A percentile compares a stretch with the other conserved stretches of the same genome.
Evolutionary conservation across 2,113 vertebrate genomes (phyloP).

Genomic region (Phrynosoma blainvillii): DNA sequence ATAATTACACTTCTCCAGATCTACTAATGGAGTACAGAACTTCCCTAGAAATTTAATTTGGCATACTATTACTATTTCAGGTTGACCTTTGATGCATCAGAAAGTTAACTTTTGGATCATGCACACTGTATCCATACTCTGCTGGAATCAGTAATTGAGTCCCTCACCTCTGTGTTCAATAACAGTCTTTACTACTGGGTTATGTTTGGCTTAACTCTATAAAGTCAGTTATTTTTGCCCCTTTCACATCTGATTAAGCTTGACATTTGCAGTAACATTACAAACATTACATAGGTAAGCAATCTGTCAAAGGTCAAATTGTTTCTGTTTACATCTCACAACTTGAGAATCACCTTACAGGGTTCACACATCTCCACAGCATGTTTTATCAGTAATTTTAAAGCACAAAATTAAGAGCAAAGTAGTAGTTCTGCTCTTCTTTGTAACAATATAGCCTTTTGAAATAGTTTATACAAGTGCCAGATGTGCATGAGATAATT

Average conservation of each 20-base stretch:
- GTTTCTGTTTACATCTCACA: background rate
- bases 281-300: background rate
- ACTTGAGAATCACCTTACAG: background rate
- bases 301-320: slow-evolving; percentile 29
- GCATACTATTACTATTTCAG: background rate
- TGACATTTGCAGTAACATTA: slow-evolving; percentile 9
- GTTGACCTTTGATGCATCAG: background rate
- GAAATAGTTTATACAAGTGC: background rate
- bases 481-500: background rate
- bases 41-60: too few species aligned
- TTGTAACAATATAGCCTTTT: background rate
- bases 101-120: background rate
- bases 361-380: background rate
- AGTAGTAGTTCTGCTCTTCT: background rate
- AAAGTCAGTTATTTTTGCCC: background rate
- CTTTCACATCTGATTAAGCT: background rate
- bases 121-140: background rate
- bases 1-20: too few species aligned
- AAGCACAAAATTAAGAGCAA: background rate
- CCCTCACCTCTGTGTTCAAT: background rate
- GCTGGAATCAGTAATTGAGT: background rate
- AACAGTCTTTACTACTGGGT: rapidly evolving
- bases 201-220: slow-evolving; percentile 29
- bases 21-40: too few species aligned
- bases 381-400: background rate